These are phyloP conservation scores for Muscidifurax raptorellus DNA, from an alignment of 1,140 invertebrate species.

Conservation along the genomic window DNA sequence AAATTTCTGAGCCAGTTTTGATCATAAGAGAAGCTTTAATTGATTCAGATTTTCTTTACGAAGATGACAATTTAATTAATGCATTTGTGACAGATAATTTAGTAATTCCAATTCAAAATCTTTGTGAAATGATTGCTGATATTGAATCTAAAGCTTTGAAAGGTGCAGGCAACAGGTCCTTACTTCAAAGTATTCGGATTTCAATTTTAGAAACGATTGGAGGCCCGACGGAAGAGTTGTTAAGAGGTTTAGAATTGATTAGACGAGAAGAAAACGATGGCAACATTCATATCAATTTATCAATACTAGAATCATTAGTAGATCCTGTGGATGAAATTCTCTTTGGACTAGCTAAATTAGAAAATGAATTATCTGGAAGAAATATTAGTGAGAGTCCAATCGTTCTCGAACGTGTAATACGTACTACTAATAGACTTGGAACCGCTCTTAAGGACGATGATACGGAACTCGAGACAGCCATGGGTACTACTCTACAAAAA, in stretches of 20 bases:
- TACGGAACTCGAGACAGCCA: slow-evolving; percentile 25
- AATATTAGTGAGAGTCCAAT: slow-evolving; percentile 63
- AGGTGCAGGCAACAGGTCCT: slow-evolving; percentile 61
- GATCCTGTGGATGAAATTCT: slow-evolving; percentile 71
- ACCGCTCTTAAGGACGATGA: slow-evolving; percentile 48
- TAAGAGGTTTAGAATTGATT: slow-evolving; percentile 68
- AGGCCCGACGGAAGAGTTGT: slow-evolving; percentile 69
- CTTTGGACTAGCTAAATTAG: slow-evolving; percentile 65
- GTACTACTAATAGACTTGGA: slow-evolving; percentile 57
- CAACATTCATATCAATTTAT: slow-evolving; percentile 56
- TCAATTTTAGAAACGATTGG: slow-evolving; percentile 68
- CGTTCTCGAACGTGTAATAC: slow-evolving; percentile 63
- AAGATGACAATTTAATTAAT: slow-evolving; percentile 58
- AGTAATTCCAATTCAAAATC: slow-evolving; percentile 62
- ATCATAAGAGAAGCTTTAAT: slow-evolving; percentile 63
- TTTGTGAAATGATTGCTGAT: slow-evolving; percentile 65
- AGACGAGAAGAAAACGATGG: slow-evolving; percentile 55
- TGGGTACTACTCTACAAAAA: slow-evolving; percentile 51
- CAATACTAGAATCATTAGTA: slow-evolving; percentile 70
- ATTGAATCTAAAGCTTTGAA: slow-evolving; percentile 66
- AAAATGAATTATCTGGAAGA: slow-evolving; percentile 64
- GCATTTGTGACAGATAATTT: slow-evolving; percentile 60
- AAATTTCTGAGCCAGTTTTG: slow-evolving; percentile 61
- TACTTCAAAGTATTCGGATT: slow-evolving; percentile 63
- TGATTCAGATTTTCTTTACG: slow-evolving; percentile 59